Conservation (phyloP, 2,888 invertebrate species). For the Tethea ocularis region DNA sequence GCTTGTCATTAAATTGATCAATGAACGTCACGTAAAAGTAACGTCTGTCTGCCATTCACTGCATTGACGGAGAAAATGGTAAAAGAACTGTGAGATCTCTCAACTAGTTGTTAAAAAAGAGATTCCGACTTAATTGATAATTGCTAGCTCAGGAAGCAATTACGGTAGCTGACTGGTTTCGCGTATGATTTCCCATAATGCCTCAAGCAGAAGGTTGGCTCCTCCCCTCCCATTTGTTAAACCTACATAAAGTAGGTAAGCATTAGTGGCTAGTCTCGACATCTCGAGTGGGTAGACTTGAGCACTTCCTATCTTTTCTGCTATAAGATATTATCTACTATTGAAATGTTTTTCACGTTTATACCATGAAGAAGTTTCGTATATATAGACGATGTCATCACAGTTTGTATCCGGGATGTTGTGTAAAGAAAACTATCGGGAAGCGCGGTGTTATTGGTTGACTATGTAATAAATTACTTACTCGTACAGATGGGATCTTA, state of each 20-base stretch:
- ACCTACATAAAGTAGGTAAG: background rate
- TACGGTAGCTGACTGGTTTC: constrained; percentile 20
- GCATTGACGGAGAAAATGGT: constrained; percentile 8
- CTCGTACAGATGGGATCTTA: background rate
- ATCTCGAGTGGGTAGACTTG: background rate
- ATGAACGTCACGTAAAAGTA: constrained; percentile 5
- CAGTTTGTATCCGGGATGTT: constrained; percentile 3
- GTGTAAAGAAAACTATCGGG: constrained; percentile 1
- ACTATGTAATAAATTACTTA: background rate
- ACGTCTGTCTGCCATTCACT: background rate
- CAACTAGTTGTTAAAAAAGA: constrained; percentile 21
- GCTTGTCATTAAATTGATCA: background rate
- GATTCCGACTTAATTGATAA: constrained; percentile 38
- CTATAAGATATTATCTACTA: background rate
- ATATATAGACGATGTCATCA: constrained; percentile 1
- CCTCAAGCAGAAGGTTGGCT: background rate
- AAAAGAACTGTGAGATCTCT: constrained; percentile 2
- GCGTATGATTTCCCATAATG: constrained; percentile 28
- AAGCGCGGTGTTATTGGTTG: background rate
- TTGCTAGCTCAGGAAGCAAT: constrained; percentile 37
- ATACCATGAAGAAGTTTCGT: background rate
- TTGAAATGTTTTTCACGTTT: background rate
- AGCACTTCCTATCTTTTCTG: background rate
- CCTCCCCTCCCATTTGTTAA: background rate
- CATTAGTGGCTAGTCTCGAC: background rate